Base-by-base conservation (phyloP, 2,797 vertebrate species). In the Sebastes melanostomus region DNA sequence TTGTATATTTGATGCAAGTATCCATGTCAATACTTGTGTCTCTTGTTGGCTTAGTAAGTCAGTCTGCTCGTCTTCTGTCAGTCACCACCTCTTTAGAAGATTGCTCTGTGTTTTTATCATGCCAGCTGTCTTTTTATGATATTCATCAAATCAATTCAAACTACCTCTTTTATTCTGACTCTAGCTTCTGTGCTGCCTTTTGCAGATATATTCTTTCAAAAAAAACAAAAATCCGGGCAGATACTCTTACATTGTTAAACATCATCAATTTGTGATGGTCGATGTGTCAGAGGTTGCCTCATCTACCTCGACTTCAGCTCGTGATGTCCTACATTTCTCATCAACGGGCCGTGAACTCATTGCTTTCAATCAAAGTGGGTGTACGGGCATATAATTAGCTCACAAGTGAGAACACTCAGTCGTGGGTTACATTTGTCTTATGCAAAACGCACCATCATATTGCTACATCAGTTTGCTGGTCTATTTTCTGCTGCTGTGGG, bases 401-500 rank as follows among this genome's bases (percentile, higher is more conserved):
- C 50, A 50, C 38, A 66, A 66, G 58, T 72, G 63, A 56, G 50
- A 73, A 58, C 27, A 56, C 30, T 60, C 59, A 62, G 29, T 30
- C 22, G 32, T 56, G 55, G 24, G 52, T 71, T 61, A 46, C 59
- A 72, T 77, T 58, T 74, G 36, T 85, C 70, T 66, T 2, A 27
- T 4, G 13, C 55, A 73, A 63, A 81, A 24, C 36, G 27, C n/a
- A n/a, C 38, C n/a, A 59, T 78, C 36, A 58, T 71, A n/a, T 78
- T 60, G 27, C 68, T 61, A 4, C 30, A 70, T 22, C 7, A 5
- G 16, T 65, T 65, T 59, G 22, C 32, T 65, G 11, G 32, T 68
- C n/a, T 65, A 55, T 56, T 82, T 80, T 52, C 75, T 62, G 59
- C 56, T 22, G n/a, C 70, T 65, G 66, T 66, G 52, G 76, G 50